Conservation (phyloP, 2,888 invertebrate genomes). For the Axea sp. region DNA sequence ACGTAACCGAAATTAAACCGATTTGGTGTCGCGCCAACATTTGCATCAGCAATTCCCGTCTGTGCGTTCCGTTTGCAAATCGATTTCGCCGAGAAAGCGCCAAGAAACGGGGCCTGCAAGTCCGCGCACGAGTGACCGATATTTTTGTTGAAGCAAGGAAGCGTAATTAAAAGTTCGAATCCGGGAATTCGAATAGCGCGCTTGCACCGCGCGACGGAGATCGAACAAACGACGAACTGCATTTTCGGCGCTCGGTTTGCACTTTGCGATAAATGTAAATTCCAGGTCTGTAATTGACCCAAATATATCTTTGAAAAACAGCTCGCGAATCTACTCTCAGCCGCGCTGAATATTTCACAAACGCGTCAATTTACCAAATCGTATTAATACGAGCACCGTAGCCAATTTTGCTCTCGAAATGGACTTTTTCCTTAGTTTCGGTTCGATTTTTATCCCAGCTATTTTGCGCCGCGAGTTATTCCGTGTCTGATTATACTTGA, state of each 20-base stretch:
- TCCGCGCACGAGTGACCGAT: conserved; percentile 26
- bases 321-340: conserved; percentile 5
- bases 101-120: conserved; percentile 1
- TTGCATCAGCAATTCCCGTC: conserved; percentile 40
- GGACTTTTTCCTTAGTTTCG: conserved; percentile 13
- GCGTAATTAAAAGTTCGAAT: not conserved
- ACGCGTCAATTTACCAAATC: conserved; percentile 26
- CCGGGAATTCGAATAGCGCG: too few species aligned
- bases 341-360: conserved; percentile 26
- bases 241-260: too few species aligned
- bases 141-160: not conserved
- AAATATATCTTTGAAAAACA: conserved; percentile 13
- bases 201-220: too few species aligned
- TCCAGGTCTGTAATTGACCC: conserved; percentile 11
- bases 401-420: conserved; percentile 5
- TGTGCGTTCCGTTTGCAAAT: conserved; percentile 45
- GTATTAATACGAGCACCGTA: conserved; percentile 9
- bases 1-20: conserved; percentile 41
- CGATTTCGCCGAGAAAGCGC: conserved; percentile 23
- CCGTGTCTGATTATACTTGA: conserved; percentile 10
- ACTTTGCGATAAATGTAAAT: too few species aligned
- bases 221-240: too few species aligned
- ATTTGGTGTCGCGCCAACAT: conserved; percentile 49
- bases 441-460: conserved; percentile 6
- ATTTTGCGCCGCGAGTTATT: conserved; percentile 4